A percentile compares a stretch with the other conserved stretches of the same genome.
Evolutionary conservation across 2,888 invertebrate species (phyloP).

Genomic region (Minunthozetes semirufus): DNA sequence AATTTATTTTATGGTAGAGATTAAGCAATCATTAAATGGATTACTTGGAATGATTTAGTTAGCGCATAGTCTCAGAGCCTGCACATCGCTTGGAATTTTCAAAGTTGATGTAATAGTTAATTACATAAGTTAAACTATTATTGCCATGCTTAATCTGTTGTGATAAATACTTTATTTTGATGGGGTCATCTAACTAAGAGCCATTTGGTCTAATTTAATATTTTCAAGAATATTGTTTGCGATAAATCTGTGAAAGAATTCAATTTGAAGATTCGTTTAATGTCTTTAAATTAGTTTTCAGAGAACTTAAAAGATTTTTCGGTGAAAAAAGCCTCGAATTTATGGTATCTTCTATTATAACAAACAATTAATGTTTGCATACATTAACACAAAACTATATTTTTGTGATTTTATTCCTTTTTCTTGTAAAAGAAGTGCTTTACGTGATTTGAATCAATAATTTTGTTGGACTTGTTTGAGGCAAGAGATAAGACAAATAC

Average conservation of each 20-base stretch:
- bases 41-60: not conserved
- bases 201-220: not conserved
- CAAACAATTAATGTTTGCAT: slow-evolving; percentile 7
- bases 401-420: not conserved
- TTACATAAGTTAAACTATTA: no score
- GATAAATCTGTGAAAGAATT: not conserved
- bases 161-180: no score
- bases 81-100: no score
- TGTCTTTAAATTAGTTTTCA: not conserved
- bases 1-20: no score
- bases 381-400: slow-evolving; percentile 2
- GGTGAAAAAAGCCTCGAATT: not conserved
- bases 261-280: not conserved
- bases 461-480: not conserved
- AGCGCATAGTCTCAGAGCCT: no score
- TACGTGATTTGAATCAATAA: slow-evolving; percentile 25
- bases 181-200: not conserved
- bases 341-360: not conserved
- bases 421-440: not conserved
- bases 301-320: not conserved
- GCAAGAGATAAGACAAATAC: slow-evolving; percentile 2
- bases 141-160: no score
- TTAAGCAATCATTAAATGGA: no score
- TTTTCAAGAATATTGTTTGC: not conserved
- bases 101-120: no score